These are phyloP conservation scores for Tokudaia muenninki DNA, from an alignment of 2,797 vertebrate genomes.

Conservation along the genomic window DNA sequence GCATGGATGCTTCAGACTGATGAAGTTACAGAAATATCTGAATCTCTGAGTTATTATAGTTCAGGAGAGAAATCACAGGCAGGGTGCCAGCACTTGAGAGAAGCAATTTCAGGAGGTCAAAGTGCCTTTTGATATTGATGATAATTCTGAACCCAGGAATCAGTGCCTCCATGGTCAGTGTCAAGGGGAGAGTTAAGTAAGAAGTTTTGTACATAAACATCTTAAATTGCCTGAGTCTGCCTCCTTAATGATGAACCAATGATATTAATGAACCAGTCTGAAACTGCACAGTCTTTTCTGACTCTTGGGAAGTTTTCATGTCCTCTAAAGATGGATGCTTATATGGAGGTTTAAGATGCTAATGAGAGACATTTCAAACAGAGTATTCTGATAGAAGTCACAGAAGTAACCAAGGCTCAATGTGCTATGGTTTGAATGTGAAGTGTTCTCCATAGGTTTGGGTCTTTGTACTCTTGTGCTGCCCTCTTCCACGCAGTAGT, in stretches of 20 bases:
- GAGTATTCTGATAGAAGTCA: not conserved
- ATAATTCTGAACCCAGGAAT: not conserved
- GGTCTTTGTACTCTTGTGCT: no score
- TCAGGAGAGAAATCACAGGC: conserved; percentile 37
- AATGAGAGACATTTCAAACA: conserved; percentile 18
- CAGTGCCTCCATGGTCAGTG: not conserved
- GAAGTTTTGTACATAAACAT: conserved; percentile 54
- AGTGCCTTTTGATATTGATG: not conserved
- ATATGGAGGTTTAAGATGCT: not conserved
- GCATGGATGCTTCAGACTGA: not conserved
- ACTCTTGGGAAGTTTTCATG: conserved; percentile 33
- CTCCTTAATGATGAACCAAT: conserved; percentile 36
- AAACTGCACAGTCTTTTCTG: conserved; percentile 38
- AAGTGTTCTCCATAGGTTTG: not conserved
- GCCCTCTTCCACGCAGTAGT: not conserved
- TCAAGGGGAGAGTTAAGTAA: conserved; percentile 31
- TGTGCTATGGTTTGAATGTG: not conserved
- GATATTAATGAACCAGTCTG: conserved; percentile 31
- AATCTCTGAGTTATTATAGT: conserved; percentile 36
- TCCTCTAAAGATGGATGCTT: conserved; percentile 11
- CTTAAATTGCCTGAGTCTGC: not conserved
- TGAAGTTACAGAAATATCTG: not conserved
- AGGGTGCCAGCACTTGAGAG: not conserved
- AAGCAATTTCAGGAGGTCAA: conserved; percentile 52
- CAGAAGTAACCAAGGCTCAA: conserved; percentile 17